phyloP scores from a whole-genome alignment of 2,888 invertebrate species.

The Drosophila ezoana region DNA sequence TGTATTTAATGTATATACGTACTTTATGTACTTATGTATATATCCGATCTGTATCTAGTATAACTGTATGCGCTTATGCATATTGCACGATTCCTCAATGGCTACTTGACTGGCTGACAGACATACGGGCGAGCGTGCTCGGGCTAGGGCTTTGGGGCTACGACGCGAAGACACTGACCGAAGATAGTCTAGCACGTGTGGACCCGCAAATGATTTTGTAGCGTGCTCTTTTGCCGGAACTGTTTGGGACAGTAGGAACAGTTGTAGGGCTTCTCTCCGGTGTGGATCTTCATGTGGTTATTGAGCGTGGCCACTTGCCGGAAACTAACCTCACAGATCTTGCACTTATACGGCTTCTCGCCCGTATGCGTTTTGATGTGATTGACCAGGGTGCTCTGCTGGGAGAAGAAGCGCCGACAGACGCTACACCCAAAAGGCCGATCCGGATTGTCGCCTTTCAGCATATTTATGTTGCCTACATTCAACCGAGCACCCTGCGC shows the following conservation, averaged over 20 bases:
- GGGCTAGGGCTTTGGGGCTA: conserved; percentile 6
- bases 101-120: conserved; percentile 58
- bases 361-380: conserved; percentile 83
- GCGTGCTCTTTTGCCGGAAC: conserved; percentile 82
- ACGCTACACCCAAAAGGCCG: conserved; percentile 82
- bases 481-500: conserved; percentile 66
- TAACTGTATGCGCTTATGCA: conserved; percentile 54
- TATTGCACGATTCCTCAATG: conserved; percentile 75
- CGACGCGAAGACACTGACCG: conserved; percentile 3
- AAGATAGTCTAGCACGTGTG: conserved; percentile 74
- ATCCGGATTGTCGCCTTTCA: conserved; percentile 76
- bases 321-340: conserved; percentile 82
- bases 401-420: conserved; percentile 81
- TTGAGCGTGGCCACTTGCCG: conserved; percentile 82
- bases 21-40: conserved; percentile 23
- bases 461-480: conserved; percentile 71
- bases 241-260: conserved; percentile 84
- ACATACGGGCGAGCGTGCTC: conserved; percentile 18
- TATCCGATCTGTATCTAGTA: conserved; percentile 31
- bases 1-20: conserved; percentile 46
- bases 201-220: conserved; percentile 81
- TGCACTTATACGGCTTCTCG: conserved; percentile 82
- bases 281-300: conserved; percentile 83
- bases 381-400: conserved; percentile 82
- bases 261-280: conserved; percentile 82